Percentiles rank a stretch among this genome's conserved stretches.
phyloP scores from a whole-genome alignment of 2,113 vertebrate species.

The Trogon surrucura region DNA sequence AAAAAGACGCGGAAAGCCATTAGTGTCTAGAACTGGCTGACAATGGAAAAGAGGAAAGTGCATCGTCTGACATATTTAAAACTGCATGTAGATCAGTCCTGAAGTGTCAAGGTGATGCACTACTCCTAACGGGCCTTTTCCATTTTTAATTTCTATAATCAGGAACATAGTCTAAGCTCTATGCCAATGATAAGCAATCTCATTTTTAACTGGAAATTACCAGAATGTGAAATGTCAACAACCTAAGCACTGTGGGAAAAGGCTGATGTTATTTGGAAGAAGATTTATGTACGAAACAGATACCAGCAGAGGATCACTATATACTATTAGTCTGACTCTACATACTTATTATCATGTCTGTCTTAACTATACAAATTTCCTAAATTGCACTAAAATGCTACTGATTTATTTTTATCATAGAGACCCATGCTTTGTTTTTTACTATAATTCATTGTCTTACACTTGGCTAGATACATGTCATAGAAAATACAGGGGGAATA shows the following conservation, averaged over 20 bases:
- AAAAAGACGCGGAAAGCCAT: background rate
- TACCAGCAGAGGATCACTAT: background rate
- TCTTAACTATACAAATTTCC: background rate
- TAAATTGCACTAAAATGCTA: background rate
- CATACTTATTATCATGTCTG: background rate
- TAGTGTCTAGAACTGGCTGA: background rate
- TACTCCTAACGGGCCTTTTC: background rate
- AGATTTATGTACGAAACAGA: background rate
- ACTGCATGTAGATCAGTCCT: background rate
- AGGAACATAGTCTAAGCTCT: background rate
- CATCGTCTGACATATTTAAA: background rate
- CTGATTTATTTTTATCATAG: background rate
- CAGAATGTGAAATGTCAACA: background rate
- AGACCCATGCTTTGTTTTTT: background rate
- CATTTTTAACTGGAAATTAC: background rate
- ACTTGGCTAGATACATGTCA: background rate
- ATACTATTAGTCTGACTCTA: background rate
- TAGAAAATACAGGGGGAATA: background rate
- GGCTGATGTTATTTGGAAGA: background rate
- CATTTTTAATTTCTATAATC: background rate
- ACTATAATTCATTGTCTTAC: background rate
- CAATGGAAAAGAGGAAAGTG: background rate
- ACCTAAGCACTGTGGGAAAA: background rate
- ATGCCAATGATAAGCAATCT: background rate
- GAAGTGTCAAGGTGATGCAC: background rate